Evolutionary conservation across 2,888 invertebrate genomes (phyloP).

Genomic region (Galeruca laticollis): DNA sequence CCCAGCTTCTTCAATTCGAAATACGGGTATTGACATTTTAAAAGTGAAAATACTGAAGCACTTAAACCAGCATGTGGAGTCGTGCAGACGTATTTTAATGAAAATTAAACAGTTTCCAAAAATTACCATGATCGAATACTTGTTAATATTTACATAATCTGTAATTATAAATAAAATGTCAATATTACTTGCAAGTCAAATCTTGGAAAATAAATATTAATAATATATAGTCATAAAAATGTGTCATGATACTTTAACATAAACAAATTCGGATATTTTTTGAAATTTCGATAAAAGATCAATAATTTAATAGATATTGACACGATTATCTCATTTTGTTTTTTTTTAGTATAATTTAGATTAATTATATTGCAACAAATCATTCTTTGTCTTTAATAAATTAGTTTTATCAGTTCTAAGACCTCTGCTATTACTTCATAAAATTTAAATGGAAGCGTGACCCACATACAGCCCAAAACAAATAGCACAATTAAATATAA

Average conservation of each 20-base stretch:
- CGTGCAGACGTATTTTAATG: slow-evolving; percentile 4
- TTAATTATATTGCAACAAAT: background rate
- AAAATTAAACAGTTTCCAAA: slow-evolving; percentile 13
- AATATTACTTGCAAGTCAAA: background rate
- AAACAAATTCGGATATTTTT: too few relatives aligned
- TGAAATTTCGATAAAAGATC: background rate
- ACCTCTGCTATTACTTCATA: background rate
- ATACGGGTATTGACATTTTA: background rate
- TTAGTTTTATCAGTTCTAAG: slow-evolving; percentile 3
- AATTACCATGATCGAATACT: slow-evolving; percentile 10
- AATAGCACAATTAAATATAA: slow-evolving; percentile 5
- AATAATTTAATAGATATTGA: background rate
- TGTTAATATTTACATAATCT: slow-evolving; percentile 15
- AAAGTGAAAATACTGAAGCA: slow-evolving; percentile 3
- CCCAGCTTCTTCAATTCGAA: background rate
- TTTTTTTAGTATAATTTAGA: background rate
- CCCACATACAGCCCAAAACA: slow-evolving; percentile 7
- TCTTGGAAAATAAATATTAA: background rate
- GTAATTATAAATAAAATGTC: background rate
- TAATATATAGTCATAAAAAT: background rate
- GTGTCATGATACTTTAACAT: too few relatives aligned
- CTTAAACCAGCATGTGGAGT: background rate
- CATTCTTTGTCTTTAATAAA: background rate
- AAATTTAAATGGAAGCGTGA: slow-evolving; percentile 5
- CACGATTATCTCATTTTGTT: background rate